Evolutionary conservation across 2,888 invertebrate species (phyloP), one percentile per base, ranked within the genome.

Genomic region (Phania funesta): DNA sequence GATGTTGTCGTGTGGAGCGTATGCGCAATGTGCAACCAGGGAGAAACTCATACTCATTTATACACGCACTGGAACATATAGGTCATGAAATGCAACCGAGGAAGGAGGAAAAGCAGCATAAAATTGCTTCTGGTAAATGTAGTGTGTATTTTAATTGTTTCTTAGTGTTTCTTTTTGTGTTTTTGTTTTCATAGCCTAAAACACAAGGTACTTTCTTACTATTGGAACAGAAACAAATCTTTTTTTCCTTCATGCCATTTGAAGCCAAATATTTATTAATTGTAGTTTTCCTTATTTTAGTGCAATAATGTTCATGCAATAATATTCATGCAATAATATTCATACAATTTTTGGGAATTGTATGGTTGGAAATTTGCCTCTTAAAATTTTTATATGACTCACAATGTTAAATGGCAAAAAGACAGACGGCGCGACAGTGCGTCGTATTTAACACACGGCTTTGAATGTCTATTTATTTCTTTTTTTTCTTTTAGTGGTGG

Each of bases 1-100:
- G 54, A 78, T 82, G 77, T 82, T 83, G 65, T 77, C 81, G 80
- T 83, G 82, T 82, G 82, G 82, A 82, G 84, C 80, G 74, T 76
- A 81, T 81, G 81, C 83, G 83, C 78, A 79, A 79, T 79, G 64
- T 71, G n/a, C 65, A 50, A 4, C 26, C n/a, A 3, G 8, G 54
- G 48, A 9, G 16, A 35, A 22, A 58, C 48, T 71, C 44, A 65
- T 32, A 50, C 64, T 18, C 20, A 16, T 6, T n/a, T n/a, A 16
- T n/a, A 20, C 46, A 8, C 20, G 46, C 1, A 52, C n/a, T n/a
- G n/a, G n/a, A n/a, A n/a, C n/a, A n/a, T n/a, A n/a, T n/a, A n/a
- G n/a, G n/a, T n/a, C n/a, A n/a, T 13, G 7, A 26, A 32, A 44
- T 38, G 46, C 56, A 20, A 26, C 22, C 29, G 16, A 60, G 38